A percentile compares a stretch with the other conserved stretches of the same genome.
phyloP scores from a whole-genome alignment of 64 coral and sea anemone species.

The Montipora efflorescens region DNA sequence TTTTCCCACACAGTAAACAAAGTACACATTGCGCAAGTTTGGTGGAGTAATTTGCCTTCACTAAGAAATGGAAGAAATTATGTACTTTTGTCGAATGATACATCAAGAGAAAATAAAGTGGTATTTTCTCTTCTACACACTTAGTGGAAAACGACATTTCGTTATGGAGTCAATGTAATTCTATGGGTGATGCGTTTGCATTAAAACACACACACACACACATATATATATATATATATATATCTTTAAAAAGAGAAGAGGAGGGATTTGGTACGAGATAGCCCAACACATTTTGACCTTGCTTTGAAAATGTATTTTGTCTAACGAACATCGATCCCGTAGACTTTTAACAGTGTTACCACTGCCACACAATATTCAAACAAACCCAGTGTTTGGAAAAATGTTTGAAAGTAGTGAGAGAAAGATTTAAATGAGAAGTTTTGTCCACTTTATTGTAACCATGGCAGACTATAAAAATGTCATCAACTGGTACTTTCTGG shows the following conservation, averaged over 20 bases:
- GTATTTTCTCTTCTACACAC: too few relatives aligned
- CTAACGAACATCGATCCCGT: neutral
- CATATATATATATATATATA: too few relatives aligned
- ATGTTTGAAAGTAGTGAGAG: neutral
- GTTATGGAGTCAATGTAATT: too few relatives aligned
- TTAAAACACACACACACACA: too few relatives aligned
- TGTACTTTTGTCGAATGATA: too few relatives aligned
- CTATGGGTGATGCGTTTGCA: too few relatives aligned
- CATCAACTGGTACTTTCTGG: neutral
- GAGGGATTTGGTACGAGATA: too few relatives aligned
- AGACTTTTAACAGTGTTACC: neutral
- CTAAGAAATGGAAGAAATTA: neutral
- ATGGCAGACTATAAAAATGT: neutral
- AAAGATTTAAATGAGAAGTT: neutral
- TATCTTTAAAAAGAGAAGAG: too few relatives aligned
- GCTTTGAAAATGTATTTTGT: neutral
- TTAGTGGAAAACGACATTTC: too few relatives aligned
- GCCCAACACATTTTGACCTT: neutral
- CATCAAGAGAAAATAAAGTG: too few relatives aligned
- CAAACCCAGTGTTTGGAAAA: neutral
- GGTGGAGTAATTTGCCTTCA: neutral
- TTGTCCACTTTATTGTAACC: neutral
- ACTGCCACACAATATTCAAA: neutral
- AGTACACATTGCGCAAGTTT: neutral
- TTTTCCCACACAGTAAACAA: conserved; percentile 23